These are phyloP conservation scores for Myotis vivesi DNA, from an alignment of 2,797 vertebrate genomes.

Conservation along the genomic window DNA sequence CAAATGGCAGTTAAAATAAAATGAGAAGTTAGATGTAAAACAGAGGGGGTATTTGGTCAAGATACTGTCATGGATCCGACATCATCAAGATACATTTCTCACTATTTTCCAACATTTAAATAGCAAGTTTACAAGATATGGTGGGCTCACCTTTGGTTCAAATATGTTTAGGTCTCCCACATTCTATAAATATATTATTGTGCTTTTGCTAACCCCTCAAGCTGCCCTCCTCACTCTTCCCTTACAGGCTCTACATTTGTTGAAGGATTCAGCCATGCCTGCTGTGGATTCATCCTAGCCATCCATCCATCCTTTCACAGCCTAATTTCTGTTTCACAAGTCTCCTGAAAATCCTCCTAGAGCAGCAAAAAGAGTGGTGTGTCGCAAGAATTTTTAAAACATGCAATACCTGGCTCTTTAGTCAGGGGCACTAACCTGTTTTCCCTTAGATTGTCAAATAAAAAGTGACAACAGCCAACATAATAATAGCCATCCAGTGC, in stretches of 20 bases:
- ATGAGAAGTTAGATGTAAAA: fast-evolving
- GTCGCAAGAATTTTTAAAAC: neutral
- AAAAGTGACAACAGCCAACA: neutral
- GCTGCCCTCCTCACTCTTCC: neutral
- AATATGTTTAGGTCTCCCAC: neutral
- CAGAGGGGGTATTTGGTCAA: neutral
- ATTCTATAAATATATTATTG: neutral
- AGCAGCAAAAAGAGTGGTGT: neutral
- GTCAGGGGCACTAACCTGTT: neutral
- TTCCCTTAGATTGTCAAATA: neutral
- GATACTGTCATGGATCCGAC: neutral
- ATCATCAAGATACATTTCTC: neutral
- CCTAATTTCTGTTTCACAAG: neutral
- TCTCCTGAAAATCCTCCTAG: neutral
- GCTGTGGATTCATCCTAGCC: neutral
- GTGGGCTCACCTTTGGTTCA: neutral
- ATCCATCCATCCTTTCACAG: neutral
- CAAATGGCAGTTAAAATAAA: neutral
- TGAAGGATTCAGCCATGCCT: neutral
- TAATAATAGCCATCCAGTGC: neutral
- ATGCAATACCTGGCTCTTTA: neutral
- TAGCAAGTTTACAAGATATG: neutral
- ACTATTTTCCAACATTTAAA: neutral
- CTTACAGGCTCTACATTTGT: neutral
- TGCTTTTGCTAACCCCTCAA: neutral